Evolutionary conservation across 1,140 invertebrate species (phyloP), one percentile per base, ranked within the genome.

Genomic region (Heliconius hewitsoni): DNA sequence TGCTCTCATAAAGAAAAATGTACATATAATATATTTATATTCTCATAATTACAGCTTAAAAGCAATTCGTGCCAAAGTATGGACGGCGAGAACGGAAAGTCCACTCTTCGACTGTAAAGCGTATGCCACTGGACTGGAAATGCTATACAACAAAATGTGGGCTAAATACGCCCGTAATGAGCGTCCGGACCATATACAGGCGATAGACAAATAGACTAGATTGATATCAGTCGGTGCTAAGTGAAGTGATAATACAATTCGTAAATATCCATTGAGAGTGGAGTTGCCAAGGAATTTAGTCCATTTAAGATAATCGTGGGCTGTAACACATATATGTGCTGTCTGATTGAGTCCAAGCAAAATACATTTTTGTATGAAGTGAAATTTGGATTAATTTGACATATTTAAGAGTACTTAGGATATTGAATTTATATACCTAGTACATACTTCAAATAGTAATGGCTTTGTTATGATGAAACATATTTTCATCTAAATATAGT

Each of bases 61-160:
- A 96, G 97, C 96, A 27, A 98, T 98, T 86, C 95, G 99, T 78
- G 98, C 97, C 8, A 99, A 99, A 95, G 99, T 99, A 9, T 99
- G 98, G 98, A 96, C 97, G 85, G 97, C 98, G 0, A 95, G 99
- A 72, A 97, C 96, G 1, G 97, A 98, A 50, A 98, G 98, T 89
- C 98, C 98, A 0, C 94, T 99, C 18, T 99, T 99, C 93, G 97
- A 98, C 93, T 98, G 98, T 88, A 97, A 97, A 91, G 97, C 97
- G 84, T 99, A 99, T 92, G 98, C 99, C 34, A 95, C 96, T 78
- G 98, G 99, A 76, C 95, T 99, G 89, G 98, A 99, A 92, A 96
- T 97, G 94, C 92, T 99, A 3, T 99, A 98, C 91, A 95, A 94
- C 75, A 96, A 96, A 82, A 99, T 99, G 97, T 99, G 98, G 98